These are phyloP conservation scores for Melinaea menophilus DNA, from an alignment of 2,888 invertebrate genomes.

Conservation along the genomic window DNA sequence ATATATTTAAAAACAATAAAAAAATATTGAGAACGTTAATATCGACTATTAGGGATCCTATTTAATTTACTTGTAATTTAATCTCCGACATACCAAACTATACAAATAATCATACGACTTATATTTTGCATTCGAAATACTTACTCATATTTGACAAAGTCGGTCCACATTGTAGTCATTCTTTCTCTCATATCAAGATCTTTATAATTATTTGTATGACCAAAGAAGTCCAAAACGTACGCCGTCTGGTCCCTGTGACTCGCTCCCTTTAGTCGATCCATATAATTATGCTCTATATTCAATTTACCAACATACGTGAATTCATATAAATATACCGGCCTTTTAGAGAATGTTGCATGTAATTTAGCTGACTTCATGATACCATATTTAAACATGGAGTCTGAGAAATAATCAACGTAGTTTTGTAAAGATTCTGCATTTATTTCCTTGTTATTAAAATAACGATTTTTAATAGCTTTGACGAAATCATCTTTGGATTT, in stretches of 20 bases:
- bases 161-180: constrained; percentile 65
- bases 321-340: constrained; percentile 59
- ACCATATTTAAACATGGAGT: constrained; percentile 64
- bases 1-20: no score
- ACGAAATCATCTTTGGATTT: constrained; percentile 44
- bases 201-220: constrained; percentile 47
- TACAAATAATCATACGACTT: constrained; percentile 6
- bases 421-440: constrained; percentile 46
- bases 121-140: constrained; percentile 31
- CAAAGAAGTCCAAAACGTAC: constrained; percentile 61
- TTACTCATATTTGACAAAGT: constrained; percentile 64
- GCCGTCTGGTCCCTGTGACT: constrained; percentile 68
- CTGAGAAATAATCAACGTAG: constrained; percentile 66
- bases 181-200: constrained; percentile 62
- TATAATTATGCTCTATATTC: constrained; percentile 55
- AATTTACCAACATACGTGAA: constrained; percentile 62
- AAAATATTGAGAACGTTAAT: no score
- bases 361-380: constrained; percentile 61
- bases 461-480: constrained; percentile 47
- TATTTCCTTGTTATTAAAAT: constrained; percentile 56
- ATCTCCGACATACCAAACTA: no score
- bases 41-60: not conserved
- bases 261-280: constrained; percentile 60
- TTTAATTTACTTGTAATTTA: not conserved
- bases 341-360: constrained; percentile 44